Conservation (phyloP, 2,888 invertebrate species). For the Taenaris catops region DNA sequence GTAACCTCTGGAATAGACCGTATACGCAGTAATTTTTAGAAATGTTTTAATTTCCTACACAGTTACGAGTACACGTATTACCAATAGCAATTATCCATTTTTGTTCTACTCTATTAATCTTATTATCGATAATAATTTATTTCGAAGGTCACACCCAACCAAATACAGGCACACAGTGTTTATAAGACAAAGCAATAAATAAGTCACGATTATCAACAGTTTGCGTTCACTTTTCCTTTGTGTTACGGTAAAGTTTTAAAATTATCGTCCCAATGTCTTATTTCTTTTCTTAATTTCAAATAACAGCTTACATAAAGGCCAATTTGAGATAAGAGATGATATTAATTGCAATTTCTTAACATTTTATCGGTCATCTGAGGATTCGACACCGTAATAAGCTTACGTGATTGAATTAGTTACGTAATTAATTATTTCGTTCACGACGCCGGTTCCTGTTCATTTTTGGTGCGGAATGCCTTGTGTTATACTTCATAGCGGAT, state of each 20-base stretch:
- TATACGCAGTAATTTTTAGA: too few relatives aligned
- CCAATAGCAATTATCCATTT: too few relatives aligned
- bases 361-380: constrained; percentile 10
- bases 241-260: too few relatives aligned
- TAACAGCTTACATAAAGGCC: constrained; percentile 14
- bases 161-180: too few relatives aligned
- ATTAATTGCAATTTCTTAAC: constrained; percentile 24
- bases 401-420: constrained; percentile 48
- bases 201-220: constrained; percentile 3
- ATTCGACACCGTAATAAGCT: constrained; percentile 27
- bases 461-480: constrained; percentile 34
- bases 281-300: constrained; percentile 4
- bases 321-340: constrained; percentile 19
- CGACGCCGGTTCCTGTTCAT: constrained; percentile 46
- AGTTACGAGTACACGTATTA: too few relatives aligned
- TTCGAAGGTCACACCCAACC: too few relatives aligned
- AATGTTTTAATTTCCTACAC: too few relatives aligned
- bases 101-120: too few relatives aligned
- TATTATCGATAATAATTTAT: too few relatives aligned
- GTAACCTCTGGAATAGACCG: too few relatives aligned
- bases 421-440: constrained; percentile 51
- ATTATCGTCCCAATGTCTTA: constrained; percentile 17
- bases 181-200: background rate
- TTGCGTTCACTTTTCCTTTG: too few relatives aligned
- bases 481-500: constrained; percentile 23